phyloP scores from a whole-genome alignment of 2,888 invertebrate genomes.

The Frankliniella intonsa region DNA sequence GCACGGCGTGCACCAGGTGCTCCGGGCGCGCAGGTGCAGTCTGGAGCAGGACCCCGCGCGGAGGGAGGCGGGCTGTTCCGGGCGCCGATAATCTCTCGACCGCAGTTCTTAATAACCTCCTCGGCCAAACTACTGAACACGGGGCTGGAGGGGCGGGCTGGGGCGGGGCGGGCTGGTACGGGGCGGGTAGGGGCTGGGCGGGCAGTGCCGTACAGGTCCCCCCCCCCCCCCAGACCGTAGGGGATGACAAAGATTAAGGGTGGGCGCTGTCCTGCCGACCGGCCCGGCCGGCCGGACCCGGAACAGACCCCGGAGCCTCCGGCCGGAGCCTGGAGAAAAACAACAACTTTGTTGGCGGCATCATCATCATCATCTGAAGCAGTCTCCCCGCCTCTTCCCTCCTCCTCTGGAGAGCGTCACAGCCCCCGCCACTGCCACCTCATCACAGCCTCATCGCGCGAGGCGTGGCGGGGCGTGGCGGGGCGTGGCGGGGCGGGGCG shows the following conservation, averaged over 20 bases:
- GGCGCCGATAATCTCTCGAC: background rate
- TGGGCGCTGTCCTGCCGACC: background rate
- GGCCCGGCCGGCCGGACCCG: background rate
- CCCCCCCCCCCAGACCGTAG: too few relatives aligned
- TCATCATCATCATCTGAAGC: conserved; percentile 7
- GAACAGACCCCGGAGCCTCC: background rate
- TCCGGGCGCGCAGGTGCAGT: background rate
- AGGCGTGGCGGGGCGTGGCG: too few relatives aligned
- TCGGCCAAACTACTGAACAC: background rate
- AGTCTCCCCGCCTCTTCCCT: background rate
- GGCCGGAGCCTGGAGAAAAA: conserved; percentile 2
- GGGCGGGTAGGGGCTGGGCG: too few relatives aligned
- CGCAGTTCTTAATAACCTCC: background rate
- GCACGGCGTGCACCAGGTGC: too few relatives aligned
- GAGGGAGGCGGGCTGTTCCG: background rate
- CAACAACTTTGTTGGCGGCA: conserved; percentile 12
- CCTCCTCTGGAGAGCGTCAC: background rate
- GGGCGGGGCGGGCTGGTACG: too few relatives aligned
- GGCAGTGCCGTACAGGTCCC: too few relatives aligned
- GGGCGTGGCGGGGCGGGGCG: too few relatives aligned
- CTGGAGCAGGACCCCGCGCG: background rate
- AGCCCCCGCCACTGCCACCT: background rate
- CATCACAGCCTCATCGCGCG: background rate
- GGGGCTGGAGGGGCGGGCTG: too few relatives aligned
- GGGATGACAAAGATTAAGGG: conserved; percentile 13